These are phyloP conservation scores for Xestobium rufovillosum DNA, from an alignment of 2,888 invertebrate genomes.

Conservation along the genomic window DNA sequence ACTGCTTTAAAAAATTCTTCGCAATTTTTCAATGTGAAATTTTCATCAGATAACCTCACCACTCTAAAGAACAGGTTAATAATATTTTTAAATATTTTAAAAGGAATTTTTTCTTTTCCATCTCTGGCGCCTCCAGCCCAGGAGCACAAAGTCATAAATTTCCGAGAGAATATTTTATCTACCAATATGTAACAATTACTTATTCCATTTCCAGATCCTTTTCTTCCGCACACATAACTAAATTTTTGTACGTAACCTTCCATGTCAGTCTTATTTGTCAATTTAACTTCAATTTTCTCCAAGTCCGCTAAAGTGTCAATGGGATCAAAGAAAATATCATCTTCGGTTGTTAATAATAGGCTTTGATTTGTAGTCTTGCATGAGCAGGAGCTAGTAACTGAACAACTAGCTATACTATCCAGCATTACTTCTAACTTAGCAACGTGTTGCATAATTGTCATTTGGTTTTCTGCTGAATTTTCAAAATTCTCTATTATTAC, in stretches of 20 bases:
- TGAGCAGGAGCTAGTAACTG: conserved; percentile 1
- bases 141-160: conserved; percentile 10
- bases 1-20: conserved; percentile 16
- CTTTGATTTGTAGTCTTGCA: conserved; percentile 4
- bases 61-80: conserved; percentile 13
- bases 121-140: conserved; percentile 10
- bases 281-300: conserved; percentile 1
- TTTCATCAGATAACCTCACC: conserved; percentile 7
- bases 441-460: too few relatives aligned
- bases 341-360: conserved; percentile 1
- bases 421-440: too few relatives aligned
- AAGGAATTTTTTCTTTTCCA: conserved; percentile 10
- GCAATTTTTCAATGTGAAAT: conserved; percentile 13
- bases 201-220: conserved; percentile 11
- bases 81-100: conserved; percentile 13
- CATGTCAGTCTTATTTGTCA: conserved; percentile 3
- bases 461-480: too few relatives aligned
- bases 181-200: conserved; percentile 9
- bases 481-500: too few relatives aligned
- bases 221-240: conserved; percentile 7
- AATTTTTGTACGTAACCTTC: conserved; percentile 7
- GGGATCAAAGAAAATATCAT: background rate
- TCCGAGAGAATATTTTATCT: conserved; percentile 7
- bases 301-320: background rate
- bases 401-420: background rate